Evolutionary conservation across 30 jellyfish, hydroid and myxozoan species (phyloP).

Genomic region (Cassiopea xamachana): DNA sequence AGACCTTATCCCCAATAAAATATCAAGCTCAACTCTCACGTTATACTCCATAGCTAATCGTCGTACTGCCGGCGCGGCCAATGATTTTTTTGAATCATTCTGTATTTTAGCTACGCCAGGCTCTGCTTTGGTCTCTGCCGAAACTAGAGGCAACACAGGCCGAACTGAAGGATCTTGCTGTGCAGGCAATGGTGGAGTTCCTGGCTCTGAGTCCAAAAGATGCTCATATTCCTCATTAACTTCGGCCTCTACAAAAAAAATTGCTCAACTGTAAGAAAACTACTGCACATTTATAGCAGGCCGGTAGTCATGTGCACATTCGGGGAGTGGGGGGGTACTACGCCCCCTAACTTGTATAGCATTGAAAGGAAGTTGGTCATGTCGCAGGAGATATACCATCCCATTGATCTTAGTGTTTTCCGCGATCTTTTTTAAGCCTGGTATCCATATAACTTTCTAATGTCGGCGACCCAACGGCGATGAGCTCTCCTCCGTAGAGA

Average conservation of each 20-base stretch:
- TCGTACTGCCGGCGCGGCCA: conserved; percentile 97
- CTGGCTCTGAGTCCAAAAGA: conserved; percentile 59
- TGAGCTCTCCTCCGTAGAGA: no score
- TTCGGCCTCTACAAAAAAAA: conserved; percentile 21
- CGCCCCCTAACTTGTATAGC: no score
- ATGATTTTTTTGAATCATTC: conserved; percentile 14
- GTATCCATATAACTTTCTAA: no score
- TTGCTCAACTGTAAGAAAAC: not conserved
- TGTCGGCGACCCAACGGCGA: no score
- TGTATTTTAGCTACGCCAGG: conserved; percentile 1
- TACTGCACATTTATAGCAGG: not conserved
- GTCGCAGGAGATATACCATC: no score
- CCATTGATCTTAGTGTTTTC: no score
- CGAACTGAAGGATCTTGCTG: conserved; percentile 12
- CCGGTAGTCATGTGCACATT: not conserved
- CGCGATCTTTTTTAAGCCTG: no score
- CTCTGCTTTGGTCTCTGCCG: not conserved
- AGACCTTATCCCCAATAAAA: no score
- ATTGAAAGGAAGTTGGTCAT: no score
- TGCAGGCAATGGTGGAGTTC: conserved; percentile 71
- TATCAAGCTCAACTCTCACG: conserved; percentile 60
- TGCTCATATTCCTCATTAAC: conserved; percentile 64
- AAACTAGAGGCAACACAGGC: not conserved
- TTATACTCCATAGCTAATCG: conserved; percentile 92
- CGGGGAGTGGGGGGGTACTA: no score